Percentiles rank a stretch among this genome's conserved stretches.
Evolutionary conservation across 92 coral and sea anemone species (phyloP).

Genomic region (Ricordea florida): DNA sequence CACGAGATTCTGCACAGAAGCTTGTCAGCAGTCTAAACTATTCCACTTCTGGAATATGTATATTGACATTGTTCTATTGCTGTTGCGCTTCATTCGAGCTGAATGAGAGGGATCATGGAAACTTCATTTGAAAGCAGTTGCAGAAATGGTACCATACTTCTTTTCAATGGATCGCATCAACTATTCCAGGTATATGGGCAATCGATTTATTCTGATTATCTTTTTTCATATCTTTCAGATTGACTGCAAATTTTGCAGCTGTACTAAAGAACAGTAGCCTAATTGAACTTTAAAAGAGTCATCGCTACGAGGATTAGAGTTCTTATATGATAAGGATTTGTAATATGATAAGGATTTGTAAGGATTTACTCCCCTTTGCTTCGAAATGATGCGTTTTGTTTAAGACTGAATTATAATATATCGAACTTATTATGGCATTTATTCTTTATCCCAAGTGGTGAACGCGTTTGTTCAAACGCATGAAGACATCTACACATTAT

Average conservation of each 20-base stretch:
- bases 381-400: slow-evolving; percentile 4
- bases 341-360: not conserved
- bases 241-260: not conserved
- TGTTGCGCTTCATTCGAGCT: slow-evolving; percentile 61
- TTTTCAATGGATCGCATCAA: slow-evolving; percentile 56
- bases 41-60: slow-evolving; percentile 63
- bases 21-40: slow-evolving; percentile 43
- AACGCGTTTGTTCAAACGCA: slow-evolving; percentile 2
- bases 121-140: slow-evolving; percentile 44
- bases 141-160: slow-evolving; percentile 62
- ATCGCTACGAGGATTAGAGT: slow-evolving; percentile 6
- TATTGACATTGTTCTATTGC: slow-evolving; percentile 38
- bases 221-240: not conserved
- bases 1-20: slow-evolving; percentile 12
- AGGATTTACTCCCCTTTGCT: slow-evolving; percentile 18
- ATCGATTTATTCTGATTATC: slow-evolving; percentile 1
- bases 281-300: not conserved
- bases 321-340: slow-evolving; percentile 1
- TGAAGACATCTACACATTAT: slow-evolving; percentile 11
- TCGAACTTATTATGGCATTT: slow-evolving; percentile 5
- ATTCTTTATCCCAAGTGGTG: slow-evolving; percentile 13
- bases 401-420: slow-evolving; percentile 11
- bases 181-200: slow-evolving; percentile 49
- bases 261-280: slow-evolving; percentile 4
- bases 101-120: slow-evolving; percentile 66